These are phyloP conservation scores for Acleris emargana DNA, from an alignment of 2,888 invertebrate genomes.

Conservation along the genomic window DNA sequence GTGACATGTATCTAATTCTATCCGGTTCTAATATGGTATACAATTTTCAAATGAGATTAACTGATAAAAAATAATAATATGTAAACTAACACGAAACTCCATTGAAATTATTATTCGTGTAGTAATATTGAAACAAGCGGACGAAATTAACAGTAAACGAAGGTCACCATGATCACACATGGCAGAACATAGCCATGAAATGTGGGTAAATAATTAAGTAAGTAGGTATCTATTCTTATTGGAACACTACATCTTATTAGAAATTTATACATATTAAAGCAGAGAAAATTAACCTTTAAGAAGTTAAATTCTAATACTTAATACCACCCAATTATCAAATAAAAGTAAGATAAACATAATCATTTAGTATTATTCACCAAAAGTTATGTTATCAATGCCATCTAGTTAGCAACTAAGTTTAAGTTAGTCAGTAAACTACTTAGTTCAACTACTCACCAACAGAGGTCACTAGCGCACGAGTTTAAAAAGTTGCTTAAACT, in stretches of 20 bases:
- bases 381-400: conserved; percentile 54
- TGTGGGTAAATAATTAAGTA: conserved; percentile 45
- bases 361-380: background rate
- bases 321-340: no score
- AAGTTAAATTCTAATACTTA: no score
- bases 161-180: conserved; percentile 60
- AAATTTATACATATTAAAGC: background rate
- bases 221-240: conserved; percentile 8
- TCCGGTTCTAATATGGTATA: no score
- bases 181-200: conserved; percentile 45
- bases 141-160: conserved; percentile 47
- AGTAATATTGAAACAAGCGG: conserved; percentile 49
- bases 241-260: conserved; percentile 20
- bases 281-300: background rate
- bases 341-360: background rate
- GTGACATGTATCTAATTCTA: no score
- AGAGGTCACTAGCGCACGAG: conserved; percentile 66
- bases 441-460: conserved; percentile 63
- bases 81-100: background rate
- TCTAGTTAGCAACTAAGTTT: conserved; percentile 57
- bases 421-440: conserved; percentile 44
- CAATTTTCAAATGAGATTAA: background rate
- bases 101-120: conserved; percentile 32
- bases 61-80: background rate
- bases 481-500: conserved; percentile 56